Conservation (phyloP, 2,888 invertebrate species). For the Brassicogethes aeneus region DNA sequence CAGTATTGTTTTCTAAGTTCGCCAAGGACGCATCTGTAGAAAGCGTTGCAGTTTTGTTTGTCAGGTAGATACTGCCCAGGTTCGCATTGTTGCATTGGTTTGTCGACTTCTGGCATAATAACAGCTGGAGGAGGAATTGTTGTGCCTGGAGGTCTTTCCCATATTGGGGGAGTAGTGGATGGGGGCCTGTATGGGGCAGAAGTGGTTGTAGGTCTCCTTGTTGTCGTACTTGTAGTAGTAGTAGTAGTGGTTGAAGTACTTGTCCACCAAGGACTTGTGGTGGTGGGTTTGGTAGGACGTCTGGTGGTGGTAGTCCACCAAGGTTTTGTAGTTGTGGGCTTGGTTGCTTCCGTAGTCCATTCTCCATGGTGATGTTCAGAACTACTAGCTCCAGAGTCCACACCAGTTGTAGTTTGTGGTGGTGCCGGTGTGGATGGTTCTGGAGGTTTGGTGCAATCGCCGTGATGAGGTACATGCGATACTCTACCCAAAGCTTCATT, state of each 20-base stretch:
- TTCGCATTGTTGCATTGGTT: conserved; percentile 34
- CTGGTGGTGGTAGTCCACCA: conserved; percentile 16
- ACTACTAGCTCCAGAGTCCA: conserved; percentile 45
- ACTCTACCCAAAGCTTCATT: conserved; percentile 64
- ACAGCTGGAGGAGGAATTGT: conserved; percentile 41
- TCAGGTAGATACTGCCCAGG: conserved; percentile 49
- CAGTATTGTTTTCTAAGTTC: conserved; percentile 63
- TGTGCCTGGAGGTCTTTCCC: conserved; percentile 18
- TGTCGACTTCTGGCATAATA: conserved; percentile 40
- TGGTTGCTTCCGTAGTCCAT: conserved; percentile 23
- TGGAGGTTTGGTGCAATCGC: conserved; percentile 61
- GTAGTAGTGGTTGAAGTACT: conserved; percentile 28
- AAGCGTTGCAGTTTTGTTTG: conserved; percentile 61
- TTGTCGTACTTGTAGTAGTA: conserved; percentile 29
- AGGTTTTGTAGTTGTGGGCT: conserved; percentile 12
- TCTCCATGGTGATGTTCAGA: conserved; percentile 18
- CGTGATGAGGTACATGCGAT: conserved; percentile 43
- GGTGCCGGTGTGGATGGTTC: conserved; percentile 67
- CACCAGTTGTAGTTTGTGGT: conserved; percentile 63
- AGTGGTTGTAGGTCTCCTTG: conserved; percentile 21
- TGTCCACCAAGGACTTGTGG: conserved; percentile 29
- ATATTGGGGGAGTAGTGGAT: conserved; percentile 17
- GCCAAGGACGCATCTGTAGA: conserved; percentile 68
- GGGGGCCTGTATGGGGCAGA: conserved; percentile 12
- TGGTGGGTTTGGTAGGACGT: not conserved